phyloP scores from a whole-genome alignment of 2,888 invertebrate species.

The Drosophila anomelani region DNA sequence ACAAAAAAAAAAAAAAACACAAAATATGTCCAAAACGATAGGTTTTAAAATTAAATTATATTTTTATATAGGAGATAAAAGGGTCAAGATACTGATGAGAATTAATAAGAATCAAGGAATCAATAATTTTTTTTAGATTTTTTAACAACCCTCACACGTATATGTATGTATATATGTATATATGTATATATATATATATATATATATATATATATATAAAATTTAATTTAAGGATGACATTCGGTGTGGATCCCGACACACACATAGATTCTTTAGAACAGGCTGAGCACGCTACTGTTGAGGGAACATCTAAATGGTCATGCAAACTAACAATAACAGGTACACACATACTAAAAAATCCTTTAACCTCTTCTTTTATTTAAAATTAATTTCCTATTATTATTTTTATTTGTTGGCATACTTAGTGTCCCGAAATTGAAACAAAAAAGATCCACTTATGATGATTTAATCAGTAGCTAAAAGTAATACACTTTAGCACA shows the following conservation, averaged over 20 bases:
- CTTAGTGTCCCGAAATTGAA: not conserved
- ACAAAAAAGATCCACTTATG: not conserved
- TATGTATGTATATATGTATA: not conserved
- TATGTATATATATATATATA: conserved; percentile 23
- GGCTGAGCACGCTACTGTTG: conserved; percentile 98
- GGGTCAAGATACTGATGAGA: not conserved
- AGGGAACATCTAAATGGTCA: conserved; percentile 99
- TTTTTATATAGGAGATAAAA: not conserved
- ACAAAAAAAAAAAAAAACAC: not conserved
- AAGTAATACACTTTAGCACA: not conserved
- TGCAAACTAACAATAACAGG: conserved; percentile 99
- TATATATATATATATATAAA: conserved; percentile 25
- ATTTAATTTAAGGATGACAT: conserved; percentile 92
- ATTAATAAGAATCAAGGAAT: not conserved
- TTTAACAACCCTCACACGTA: not conserved
- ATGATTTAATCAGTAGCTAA: not conserved
- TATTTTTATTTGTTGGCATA: conserved; percentile 8
- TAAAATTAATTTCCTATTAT: conserved; percentile 1
- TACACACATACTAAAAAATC: conserved; percentile 85
- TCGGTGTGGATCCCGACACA: conserved; percentile 98
- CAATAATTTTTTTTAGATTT: not conserved
- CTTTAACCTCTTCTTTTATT: conserved; percentile 4
- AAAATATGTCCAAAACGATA: too few relatives aligned
- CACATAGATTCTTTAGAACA: conserved; percentile 99
- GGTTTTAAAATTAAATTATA: not conserved